Conservation (phyloP, 2,113 vertebrate genomes). For the Eublepharis macularius region DNA sequence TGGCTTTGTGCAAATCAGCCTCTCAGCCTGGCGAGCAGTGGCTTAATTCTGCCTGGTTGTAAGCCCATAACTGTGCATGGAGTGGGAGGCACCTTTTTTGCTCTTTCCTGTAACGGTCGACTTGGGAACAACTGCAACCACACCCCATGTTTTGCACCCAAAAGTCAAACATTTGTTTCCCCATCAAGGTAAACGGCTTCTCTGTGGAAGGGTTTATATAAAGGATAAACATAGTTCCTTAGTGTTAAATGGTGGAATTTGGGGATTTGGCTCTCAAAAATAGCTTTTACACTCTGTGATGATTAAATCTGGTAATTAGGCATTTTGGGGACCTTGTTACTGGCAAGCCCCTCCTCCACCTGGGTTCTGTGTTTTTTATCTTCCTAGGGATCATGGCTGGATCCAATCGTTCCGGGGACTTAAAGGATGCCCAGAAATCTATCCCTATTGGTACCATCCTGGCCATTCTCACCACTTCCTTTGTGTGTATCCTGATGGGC, state of each 20-base stretch:
- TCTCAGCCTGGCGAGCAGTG: not conserved
- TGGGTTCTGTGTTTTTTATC: not conserved
- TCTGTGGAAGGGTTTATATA: not conserved
- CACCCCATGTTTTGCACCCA: no score
- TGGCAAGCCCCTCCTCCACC: not conserved
- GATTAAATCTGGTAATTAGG: not conserved
- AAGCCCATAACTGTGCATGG: not conserved
- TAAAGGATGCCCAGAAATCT: constrained; percentile 92
- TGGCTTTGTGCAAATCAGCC: not conserved
- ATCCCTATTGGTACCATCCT: constrained; percentile 91
- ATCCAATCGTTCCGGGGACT: constrained; percentile 90
- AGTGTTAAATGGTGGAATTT: not conserved
- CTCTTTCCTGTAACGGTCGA: not conserved
- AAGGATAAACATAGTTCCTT: not conserved
- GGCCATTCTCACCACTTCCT: constrained; percentile 90
- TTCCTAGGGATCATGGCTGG: constrained; percentile 90
- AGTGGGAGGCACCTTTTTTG: not conserved
- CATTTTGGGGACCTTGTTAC: not conserved
- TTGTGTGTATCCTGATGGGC: constrained; percentile 88
- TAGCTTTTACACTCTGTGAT: not conserved
- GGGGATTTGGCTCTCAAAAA: not conserved
- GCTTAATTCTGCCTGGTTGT: not conserved
- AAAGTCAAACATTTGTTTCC: not conserved
- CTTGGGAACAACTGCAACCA: not conserved
- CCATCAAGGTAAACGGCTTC: not conserved